Percentiles rank a stretch among this genome's conserved stretches.
These are phyloP conservation scores for Aplidium turbinatum DNA, from an alignment of 23 tunicate species.

Conservation along the genomic window DNA sequence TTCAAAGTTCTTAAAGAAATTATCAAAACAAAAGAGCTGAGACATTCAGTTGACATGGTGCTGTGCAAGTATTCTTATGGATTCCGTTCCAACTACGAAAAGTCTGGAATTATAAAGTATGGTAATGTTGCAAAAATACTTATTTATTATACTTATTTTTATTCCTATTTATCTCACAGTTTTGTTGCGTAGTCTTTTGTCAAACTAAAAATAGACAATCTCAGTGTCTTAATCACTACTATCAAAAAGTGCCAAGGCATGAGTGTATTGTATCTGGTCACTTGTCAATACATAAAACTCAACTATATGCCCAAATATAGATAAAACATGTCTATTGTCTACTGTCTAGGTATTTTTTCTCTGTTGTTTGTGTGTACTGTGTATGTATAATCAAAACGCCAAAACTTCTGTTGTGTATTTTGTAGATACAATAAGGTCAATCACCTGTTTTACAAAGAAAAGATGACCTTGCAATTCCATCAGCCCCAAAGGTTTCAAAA, in stretches of 20 bases:
- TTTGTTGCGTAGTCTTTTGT: not conserved
- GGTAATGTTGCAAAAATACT: not conserved
- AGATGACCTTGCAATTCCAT: conserved; percentile 73
- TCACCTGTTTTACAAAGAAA: conserved; percentile 14
- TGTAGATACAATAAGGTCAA: conserved; percentile 35
- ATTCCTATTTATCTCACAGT: not conserved
- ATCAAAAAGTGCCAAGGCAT: no score
- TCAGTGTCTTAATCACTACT: not conserved
- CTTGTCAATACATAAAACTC: no score
- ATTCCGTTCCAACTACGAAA: conserved; percentile 21
- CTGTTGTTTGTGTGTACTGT: not conserved
- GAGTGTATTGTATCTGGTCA: no score
- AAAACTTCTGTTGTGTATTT: not conserved
- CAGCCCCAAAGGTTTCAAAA: conserved; percentile 77
- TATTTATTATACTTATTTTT: not conserved
- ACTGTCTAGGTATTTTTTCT: not conserved
- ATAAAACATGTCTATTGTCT: no score
- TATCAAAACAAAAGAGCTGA: conserved; percentile 16
- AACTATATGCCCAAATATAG: no score
- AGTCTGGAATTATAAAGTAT: conserved; percentile 42
- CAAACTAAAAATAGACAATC: not conserved
- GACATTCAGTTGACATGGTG: conserved; percentile 18
- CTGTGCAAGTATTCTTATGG: conserved; percentile 37
- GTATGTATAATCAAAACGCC: not conserved
- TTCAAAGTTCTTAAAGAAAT: conserved; percentile 37